Evolutionary conservation across 2,797 vertebrate genomes (phyloP).

Genomic region (Xenentodon cancila): DNA sequence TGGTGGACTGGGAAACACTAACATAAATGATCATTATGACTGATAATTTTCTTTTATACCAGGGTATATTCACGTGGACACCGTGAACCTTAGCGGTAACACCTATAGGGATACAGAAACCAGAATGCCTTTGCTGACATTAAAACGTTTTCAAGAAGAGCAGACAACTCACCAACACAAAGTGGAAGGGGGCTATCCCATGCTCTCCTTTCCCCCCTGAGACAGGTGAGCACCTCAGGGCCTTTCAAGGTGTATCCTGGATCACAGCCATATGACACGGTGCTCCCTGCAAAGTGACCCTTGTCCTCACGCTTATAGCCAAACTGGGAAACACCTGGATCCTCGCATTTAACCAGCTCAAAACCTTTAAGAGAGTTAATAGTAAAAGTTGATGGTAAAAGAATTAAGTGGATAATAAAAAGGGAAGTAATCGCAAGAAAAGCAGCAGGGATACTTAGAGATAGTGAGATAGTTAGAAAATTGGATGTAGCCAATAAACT

Average conservation of each 20-base stretch:
- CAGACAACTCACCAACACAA: slow-evolving; percentile 88
- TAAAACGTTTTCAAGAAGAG: neutral
- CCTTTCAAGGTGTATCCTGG: slow-evolving; percentile 93
- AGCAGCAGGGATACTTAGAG: too few relatives aligned
- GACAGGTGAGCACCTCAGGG: slow-evolving; percentile 86
- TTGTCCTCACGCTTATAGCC: slow-evolving; percentile 94
- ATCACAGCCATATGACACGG: slow-evolving; percentile 92
- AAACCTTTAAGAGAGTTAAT: slow-evolving; percentile 83
- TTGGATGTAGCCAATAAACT: neutral
- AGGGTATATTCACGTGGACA: too few relatives aligned
- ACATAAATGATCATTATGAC: too few relatives aligned
- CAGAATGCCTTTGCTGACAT: too few relatives aligned
- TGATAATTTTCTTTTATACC: too few relatives aligned
- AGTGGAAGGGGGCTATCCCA: slow-evolving; percentile 94
- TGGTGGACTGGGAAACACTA: neutral
- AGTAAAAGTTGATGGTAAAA: neutral
- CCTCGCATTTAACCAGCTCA: slow-evolving; percentile 96
- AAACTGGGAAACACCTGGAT: slow-evolving; percentile 93
- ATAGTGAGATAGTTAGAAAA: neutral
- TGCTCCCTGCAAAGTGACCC: slow-evolving; percentile 96
- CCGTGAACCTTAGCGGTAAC: too few relatives aligned
- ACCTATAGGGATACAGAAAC: too few relatives aligned
- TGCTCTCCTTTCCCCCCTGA: slow-evolving; percentile 92
- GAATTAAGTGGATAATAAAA: neutral
- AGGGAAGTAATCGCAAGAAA: neutral